Percentiles rank a stretch among this genome's conserved stretches.
Conservation (phyloP, 23 tunicate species). For the Clavelina lepadiformis region DNA sequence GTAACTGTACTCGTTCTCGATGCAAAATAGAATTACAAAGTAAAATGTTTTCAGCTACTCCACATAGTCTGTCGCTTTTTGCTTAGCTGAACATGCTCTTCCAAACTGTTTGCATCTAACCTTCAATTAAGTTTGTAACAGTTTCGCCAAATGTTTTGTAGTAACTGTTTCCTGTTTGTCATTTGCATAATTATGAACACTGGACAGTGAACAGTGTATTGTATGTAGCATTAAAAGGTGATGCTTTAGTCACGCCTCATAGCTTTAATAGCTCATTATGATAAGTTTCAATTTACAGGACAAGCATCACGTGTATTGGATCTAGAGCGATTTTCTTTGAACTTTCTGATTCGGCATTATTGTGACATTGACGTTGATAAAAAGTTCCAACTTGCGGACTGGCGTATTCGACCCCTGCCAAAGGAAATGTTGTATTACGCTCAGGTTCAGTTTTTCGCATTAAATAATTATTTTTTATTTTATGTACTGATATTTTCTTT, state of each 20-base stretch:
- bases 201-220: not conserved
- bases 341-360: slow-evolving; percentile 71
- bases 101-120: too few relatives aligned
- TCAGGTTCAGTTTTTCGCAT: too few relatives aligned
- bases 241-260: too few relatives aligned
- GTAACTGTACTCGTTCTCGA: too few relatives aligned
- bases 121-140: too few relatives aligned
- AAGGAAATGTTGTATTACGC: slow-evolving; percentile 84
- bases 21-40: too few relatives aligned
- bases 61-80: too few relatives aligned
- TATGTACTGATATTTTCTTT: not conserved
- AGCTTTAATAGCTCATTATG: too few relatives aligned
- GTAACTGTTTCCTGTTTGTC: too few relatives aligned
- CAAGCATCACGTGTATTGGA: slow-evolving; percentile 47
- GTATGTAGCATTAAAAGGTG: not conserved
- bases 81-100: too few relatives aligned
- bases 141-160: too few relatives aligned
- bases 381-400: slow-evolving; percentile 93
- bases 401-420: slow-evolving; percentile 93
- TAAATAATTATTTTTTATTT: not conserved
- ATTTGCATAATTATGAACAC: not conserved
- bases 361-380: slow-evolving; percentile 80
- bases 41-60: too few relatives aligned
- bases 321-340: slow-evolving; percentile 47
- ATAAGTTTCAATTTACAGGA: slow-evolving; percentile 12